Evolutionary conservation across 2,797 vertebrate genomes (phyloP), one percentile per base, ranked within the genome.

Genomic region (Intellagama lesueurii): DNA sequence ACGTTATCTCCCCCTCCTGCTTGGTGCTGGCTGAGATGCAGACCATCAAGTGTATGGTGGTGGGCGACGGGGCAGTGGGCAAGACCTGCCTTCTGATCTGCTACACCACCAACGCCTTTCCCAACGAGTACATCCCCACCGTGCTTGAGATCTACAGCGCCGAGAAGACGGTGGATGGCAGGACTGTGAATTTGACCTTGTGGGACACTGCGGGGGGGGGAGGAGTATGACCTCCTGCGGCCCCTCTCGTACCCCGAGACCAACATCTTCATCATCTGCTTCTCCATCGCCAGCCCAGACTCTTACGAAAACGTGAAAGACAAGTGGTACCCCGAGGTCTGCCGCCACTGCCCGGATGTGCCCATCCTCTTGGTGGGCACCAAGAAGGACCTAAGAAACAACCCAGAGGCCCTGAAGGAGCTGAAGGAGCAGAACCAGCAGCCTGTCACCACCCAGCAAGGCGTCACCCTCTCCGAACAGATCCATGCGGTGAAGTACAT

Each of bases 91-190:
- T 98, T 44, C 97, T 98, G 35, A 98, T 98, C 94, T 98, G 98
- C 95, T 98, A 98, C 91, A 98, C 98, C n/a, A 98, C 98, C 92
- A 98, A 97, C 0, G 97, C 98, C 94, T 98, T 98, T 94, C 98
- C 98, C 93, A 98, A 97, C 91, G 98, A 98, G 90, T 98, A 98
- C 94, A 97, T 98, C 95, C 98, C 98, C 94, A 98, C 98, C 0
- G 98, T 98, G 91, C 98, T 98, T 35, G 98, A 98, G 96, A 98
- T 98, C 95, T 98, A 98, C 96, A 98, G 98, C 0, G 97, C 98
- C 66, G 98, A 98, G 95, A 96, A 97, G 52, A 97, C 97, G 0
- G 96, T 98, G 87, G 97, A 98, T 0, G 95, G 96, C 91, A 96
- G 97, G 95, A 97, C 96, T 28, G 93, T 98, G 75, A 97, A 96